Evolutionary conservation across 2,113 vertebrate species (phyloP).

Genomic region (Pelecanoides urinatrix): DNA sequence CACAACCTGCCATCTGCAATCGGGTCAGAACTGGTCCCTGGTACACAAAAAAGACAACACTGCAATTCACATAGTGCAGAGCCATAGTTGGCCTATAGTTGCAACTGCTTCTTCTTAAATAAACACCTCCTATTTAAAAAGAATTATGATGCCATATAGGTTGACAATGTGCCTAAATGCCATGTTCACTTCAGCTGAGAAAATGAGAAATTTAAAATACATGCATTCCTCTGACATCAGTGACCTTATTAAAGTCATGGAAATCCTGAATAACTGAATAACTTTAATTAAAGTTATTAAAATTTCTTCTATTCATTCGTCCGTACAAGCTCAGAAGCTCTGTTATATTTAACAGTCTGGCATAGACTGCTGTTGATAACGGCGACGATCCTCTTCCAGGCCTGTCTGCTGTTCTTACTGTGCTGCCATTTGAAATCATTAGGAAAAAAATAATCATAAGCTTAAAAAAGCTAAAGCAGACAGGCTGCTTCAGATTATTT

Average conservation of each 20-base stretch:
- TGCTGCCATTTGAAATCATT: constrained; percentile 1
- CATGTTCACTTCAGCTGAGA: neutral
- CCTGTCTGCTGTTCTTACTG: neutral
- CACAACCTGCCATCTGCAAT: neutral
- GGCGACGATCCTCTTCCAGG: neutral
- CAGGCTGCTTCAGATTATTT: constrained; percentile 60
- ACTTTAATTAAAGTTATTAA: neutral
- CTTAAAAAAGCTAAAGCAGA: constrained; percentile 53
- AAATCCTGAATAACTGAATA: neutral
- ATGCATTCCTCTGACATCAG: neutral
- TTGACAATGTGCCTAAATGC: neutral
- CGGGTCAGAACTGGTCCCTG: neutral
- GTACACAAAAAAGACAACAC: neutral
- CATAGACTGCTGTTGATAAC: neutral
- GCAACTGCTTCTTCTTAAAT: neutral
- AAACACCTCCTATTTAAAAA: neutral
- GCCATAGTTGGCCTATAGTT: neutral
- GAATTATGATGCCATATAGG: too few species aligned
- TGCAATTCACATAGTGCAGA: neutral
- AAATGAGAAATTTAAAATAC: neutral
- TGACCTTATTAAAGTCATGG: neutral
- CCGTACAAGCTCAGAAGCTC: neutral
- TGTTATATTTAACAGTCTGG: neutral
- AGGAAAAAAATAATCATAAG: constrained; percentile 34
- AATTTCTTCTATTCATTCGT: neutral